Conservation (phyloP, 2,113 vertebrate species). For the Corythornis madagascariensis region DNA sequence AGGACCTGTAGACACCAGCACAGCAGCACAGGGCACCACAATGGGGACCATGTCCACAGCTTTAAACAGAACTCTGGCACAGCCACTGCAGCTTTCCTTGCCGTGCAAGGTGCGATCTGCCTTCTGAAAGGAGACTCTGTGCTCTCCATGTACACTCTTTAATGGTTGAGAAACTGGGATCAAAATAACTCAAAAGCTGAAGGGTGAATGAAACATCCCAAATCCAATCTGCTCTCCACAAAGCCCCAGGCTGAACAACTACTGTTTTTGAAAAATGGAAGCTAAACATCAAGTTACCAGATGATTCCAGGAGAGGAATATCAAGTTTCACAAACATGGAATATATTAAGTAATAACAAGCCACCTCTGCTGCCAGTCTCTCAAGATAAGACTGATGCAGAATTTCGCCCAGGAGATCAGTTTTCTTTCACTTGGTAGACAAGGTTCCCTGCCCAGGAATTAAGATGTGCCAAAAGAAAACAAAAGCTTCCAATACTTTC, state of each 20-base stretch:
- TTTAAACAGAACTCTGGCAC: not conserved
- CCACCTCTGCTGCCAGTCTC: not conserved
- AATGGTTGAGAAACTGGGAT: not conserved
- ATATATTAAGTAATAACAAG: not conserved
- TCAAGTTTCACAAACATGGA: not conserved
- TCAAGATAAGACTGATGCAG: not conserved
- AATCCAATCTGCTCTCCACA: not conserved
- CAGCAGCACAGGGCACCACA: not conserved
- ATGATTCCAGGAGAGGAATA: not conserved
- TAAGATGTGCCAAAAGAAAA: not conserved
- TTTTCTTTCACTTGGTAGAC: not conserved
- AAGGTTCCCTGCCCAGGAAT: not conserved
- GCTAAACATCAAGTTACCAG: not conserved
- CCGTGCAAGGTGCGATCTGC: fast-evolving
- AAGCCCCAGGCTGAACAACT: too few species aligned
- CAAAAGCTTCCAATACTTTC: not conserved
- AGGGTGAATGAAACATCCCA: not conserved
- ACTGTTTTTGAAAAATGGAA: not conserved
- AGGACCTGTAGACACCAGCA: fast-evolving
- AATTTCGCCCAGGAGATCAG: not conserved
- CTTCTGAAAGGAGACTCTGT: not conserved
- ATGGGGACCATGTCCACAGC: not conserved
- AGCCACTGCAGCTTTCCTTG: fast-evolving
- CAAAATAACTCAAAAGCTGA: not conserved
- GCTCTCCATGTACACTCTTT: not conserved